Conservation (phyloP, 2,797 vertebrate species). For the Aulostomus chinensis region DNA sequence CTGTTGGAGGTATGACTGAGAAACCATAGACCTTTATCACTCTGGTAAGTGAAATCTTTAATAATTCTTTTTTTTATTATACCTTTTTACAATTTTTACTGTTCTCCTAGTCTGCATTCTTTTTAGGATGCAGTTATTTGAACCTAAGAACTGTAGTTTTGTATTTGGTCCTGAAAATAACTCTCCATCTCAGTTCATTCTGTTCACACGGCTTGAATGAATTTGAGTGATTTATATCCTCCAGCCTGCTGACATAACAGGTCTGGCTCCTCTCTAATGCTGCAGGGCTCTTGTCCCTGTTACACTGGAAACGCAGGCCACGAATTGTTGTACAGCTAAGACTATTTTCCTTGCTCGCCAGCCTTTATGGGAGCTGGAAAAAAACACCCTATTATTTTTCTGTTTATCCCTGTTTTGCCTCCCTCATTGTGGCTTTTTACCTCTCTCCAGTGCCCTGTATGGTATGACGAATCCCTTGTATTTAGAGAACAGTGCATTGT, state of each 20-base stretch:
- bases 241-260: slow-evolving; percentile 33
- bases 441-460: slow-evolving; percentile 8
- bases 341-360: slow-evolving; percentile 1
- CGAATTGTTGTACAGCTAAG: slow-evolving; percentile 38
- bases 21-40: too few relatives aligned
- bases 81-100: too few relatives aligned
- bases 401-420: slow-evolving; percentile 13
- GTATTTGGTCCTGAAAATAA: too few relatives aligned
- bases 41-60: too few relatives aligned
- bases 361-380: slow-evolving; percentile 11
- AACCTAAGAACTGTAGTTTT: too few relatives aligned
- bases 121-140: too few relatives aligned
- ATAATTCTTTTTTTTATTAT: too few relatives aligned
- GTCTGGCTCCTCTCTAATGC: slow-evolving; percentile 2
- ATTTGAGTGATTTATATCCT: slow-evolving; percentile 39
- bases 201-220: too few relatives aligned
- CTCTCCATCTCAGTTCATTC: too few relatives aligned
- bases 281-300: slow-evolving; percentile 30
- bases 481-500: slow-evolving; percentile 11
- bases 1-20: too few relatives aligned
- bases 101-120: too few relatives aligned
- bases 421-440: slow-evolving; percentile 16
- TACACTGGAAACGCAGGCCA: slow-evolving; percentile 32
- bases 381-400: slow-evolving; percentile 6
- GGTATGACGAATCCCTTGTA: slow-evolving; percentile 3